Evolutionary conservation across 2,797 vertebrate species (phyloP).

Genomic region (Lithobates sylvaticus): DNA sequence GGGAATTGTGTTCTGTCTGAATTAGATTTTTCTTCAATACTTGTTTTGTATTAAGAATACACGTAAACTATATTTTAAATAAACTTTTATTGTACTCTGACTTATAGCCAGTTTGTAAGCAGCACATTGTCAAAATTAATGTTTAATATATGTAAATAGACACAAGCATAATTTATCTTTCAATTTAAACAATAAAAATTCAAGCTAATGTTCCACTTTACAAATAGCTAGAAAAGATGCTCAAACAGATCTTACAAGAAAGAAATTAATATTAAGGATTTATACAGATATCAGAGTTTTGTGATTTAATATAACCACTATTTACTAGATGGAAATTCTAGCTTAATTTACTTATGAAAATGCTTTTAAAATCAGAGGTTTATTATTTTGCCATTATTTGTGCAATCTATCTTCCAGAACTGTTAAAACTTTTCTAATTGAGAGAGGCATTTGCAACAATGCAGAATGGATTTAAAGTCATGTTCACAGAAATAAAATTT

Average conservation of each 20-base stretch:
- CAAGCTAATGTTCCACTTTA: neutral
- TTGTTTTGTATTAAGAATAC: no score
- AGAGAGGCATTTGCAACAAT: slow-evolving; percentile 20
- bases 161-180: slow-evolving; percentile 14
- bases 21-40: no score
- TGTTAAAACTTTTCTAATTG: slow-evolving; percentile 32
- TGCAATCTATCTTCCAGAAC: neutral
- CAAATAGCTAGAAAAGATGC: slow-evolving; percentile 7
- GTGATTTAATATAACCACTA: slow-evolving; percentile 24
- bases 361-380: slow-evolving; percentile 7
- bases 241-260: neutral
- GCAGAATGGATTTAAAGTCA: slow-evolving; percentile 32
- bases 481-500: slow-evolving; percentile 23
- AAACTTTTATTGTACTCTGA: no score
- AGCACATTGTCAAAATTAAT: neutral
- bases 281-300: neutral
- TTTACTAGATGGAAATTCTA: slow-evolving; percentile 3
- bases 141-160: neutral
- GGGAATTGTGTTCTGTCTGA: no score
- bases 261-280: slow-evolving; percentile 21
- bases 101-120: neutral
- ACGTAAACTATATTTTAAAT: no score
- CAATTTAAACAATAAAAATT: slow-evolving; percentile 5
- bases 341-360: slow-evolving; percentile 18
- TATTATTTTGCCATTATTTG: slow-evolving; percentile 32